Base-by-base conservation (phyloP, 2,797 vertebrate species). In the Pseudocheirus occidentalis region DNA sequence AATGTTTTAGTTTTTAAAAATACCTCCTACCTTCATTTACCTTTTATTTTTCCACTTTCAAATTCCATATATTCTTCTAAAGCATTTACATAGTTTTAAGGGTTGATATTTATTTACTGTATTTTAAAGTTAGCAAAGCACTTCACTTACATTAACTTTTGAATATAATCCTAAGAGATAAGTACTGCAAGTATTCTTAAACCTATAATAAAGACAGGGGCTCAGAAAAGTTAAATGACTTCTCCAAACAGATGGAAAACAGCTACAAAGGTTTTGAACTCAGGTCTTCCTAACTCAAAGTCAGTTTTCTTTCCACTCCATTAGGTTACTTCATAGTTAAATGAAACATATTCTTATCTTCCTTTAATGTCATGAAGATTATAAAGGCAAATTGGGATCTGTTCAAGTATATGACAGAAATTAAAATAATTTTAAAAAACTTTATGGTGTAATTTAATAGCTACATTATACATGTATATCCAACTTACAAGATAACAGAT, bases 1-100 rank as follows among this genome's bases (percentile, higher is more conserved):
- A 53, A 87, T 56, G 12, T 40, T 6, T 7, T 90, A 89, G 55
- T 94, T 92, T 92, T 93, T 95, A 11, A 62, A 1, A 53, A n/a
- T 55, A 90, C 0, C 92, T 12, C 14, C 5, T 14, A 81, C 58
- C 93, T 92, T 59, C 66, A 94, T 90, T 81, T 93, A 55, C 92
- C 92, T 59, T 95, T 10, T 93, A 92, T 53, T 94, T 90, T 92
- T 5, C 55, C 21, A 91, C 11, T 1, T 95, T 94, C 9, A 54
- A 94, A 95, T 96, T 9, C 2, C 16, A 91, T 56, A 50, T n/a
- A 56, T 90, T 90, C 52, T 90, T 29, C 90, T 18, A 94, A 96
- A 94, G 91, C 50, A 46, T 81, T 66, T 66, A n/a, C 50, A 18
- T 18, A 18, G 29, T 2, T 53, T 50, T 53, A 53, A 90, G 29